Conservation (phyloP, 2,797 vertebrate species). For the Amphiprion clarkii region DNA sequence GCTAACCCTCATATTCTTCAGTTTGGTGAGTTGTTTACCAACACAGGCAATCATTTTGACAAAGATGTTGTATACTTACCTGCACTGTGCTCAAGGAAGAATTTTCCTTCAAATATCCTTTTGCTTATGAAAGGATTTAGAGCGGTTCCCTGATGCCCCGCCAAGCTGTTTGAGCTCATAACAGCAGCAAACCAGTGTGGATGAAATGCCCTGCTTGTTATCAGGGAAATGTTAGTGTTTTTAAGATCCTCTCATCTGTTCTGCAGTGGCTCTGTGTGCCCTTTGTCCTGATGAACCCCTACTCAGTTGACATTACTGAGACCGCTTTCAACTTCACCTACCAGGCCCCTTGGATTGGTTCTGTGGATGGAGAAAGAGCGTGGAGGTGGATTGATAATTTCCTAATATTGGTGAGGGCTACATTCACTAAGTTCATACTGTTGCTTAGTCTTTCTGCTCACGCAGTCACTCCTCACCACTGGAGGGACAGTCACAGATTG, state of each 20-base stretch:
- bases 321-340: constrained; percentile 78
- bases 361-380: constrained; percentile 63
- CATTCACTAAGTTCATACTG: too few relatives aligned
- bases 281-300: constrained; percentile 78
- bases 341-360: constrained; percentile 84
- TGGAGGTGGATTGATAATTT: constrained; percentile 84
- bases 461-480: too few relatives aligned
- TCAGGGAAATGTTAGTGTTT: not conserved
- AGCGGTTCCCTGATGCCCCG: not conserved
- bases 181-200: too few relatives aligned
- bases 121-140: not conserved
- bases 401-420: constrained; percentile 65
- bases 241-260: not conserved
- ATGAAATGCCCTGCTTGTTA: not conserved
- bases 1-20: constrained; percentile 81
- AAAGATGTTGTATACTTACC: too few relatives aligned
- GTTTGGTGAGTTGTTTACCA: constrained; percentile 73
- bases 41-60: not conserved
- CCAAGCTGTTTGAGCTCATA: not conserved
- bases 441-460: too few relatives aligned
- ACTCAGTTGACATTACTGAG: constrained; percentile 76
- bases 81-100: too few relatives aligned
- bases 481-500: not conserved
- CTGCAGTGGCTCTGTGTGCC: constrained; percentile 81
- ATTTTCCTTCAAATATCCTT: too few relatives aligned